These are phyloP conservation scores for Bostrychus sinensis DNA, from an alignment of 2,113 vertebrate genomes.

Conservation along the genomic window DNA sequence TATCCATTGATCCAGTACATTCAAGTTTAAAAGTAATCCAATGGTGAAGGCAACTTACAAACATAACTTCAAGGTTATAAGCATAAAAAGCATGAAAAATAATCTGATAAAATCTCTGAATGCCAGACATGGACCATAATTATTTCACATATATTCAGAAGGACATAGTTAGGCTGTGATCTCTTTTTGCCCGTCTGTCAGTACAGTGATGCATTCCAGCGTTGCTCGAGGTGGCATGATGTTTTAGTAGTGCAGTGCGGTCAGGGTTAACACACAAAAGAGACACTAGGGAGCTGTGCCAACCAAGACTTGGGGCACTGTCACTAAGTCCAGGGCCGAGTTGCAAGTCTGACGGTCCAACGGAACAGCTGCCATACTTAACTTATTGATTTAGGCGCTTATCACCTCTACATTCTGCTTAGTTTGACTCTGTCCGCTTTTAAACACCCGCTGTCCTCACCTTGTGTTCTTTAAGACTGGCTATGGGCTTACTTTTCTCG, in stretches of 20 bases:
- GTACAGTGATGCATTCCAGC: conserved; percentile 31
- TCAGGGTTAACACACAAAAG: conserved; percentile 42
- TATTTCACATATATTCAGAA: no score
- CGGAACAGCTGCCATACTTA: neutral
- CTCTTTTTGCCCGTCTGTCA: neutral
- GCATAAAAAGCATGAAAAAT: no score
- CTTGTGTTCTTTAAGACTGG: rapidly evolving
- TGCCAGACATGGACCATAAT: neutral
- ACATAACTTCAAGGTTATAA: no score
- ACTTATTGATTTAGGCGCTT: neutral
- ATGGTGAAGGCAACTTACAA: no score
- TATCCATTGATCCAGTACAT: no score
- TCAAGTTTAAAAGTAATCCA: no score
- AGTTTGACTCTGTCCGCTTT: neutral
- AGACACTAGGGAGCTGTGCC: conserved; percentile 19
- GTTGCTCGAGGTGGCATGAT: conserved; percentile 32
- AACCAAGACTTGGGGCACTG: conserved; percentile 24
- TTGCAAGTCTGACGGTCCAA: neutral
- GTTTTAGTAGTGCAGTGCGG: conserved; percentile 37
- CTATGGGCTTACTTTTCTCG: neutral
- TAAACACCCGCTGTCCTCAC: conserved; percentile 9
- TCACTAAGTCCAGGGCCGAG: conserved; percentile 5
- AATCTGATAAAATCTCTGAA: neutral
- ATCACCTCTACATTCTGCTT: neutral
- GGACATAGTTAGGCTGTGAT: neutral